A percentile compares a stretch with the other conserved stretches of the same genome.
Conservation (phyloP, 2,797 vertebrate species). For the Alectoris magna region DNA sequence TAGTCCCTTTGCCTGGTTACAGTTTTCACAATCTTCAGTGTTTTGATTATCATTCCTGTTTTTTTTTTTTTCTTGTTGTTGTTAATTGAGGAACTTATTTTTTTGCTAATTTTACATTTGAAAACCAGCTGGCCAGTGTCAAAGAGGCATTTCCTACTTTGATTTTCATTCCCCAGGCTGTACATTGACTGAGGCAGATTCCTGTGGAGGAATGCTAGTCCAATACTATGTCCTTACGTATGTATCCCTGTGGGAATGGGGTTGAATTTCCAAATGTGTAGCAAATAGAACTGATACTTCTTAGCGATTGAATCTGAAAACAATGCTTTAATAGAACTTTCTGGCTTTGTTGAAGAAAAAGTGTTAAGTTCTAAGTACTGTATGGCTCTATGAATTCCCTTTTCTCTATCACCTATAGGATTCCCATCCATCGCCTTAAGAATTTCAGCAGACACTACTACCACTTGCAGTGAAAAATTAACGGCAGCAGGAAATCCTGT, state of each 20-base stretch:
- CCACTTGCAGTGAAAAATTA: constrained; percentile 27
- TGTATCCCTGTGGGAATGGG: background rate
- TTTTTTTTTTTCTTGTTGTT: background rate
- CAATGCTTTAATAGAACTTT: background rate
- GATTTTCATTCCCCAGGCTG: background rate
- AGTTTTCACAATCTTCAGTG: background rate
- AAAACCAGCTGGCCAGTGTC: background rate
- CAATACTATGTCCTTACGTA: background rate
- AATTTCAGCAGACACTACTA: constrained; percentile 11
- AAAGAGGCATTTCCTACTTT: background rate
- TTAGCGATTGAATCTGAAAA: background rate
- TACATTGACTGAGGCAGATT: background rate
- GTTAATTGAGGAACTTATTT: background rate
- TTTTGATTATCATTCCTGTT: background rate
- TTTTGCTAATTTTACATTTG: background rate
- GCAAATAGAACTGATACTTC: background rate
- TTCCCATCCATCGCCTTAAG: constrained; percentile 36
- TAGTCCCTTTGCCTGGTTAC: background rate
- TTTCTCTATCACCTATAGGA: constrained; percentile 1
- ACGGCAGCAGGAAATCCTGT: background rate
- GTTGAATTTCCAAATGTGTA: background rate
- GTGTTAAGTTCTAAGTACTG: background rate
- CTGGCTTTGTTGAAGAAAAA: background rate
- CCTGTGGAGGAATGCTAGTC: background rate
- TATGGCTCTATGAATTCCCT: constrained; percentile 11